Evolutionary conservation across 2,113 vertebrate species (phyloP), one percentile per base, ranked within the genome.

Genomic region (Cynoglossus semilaevis): DNA sequence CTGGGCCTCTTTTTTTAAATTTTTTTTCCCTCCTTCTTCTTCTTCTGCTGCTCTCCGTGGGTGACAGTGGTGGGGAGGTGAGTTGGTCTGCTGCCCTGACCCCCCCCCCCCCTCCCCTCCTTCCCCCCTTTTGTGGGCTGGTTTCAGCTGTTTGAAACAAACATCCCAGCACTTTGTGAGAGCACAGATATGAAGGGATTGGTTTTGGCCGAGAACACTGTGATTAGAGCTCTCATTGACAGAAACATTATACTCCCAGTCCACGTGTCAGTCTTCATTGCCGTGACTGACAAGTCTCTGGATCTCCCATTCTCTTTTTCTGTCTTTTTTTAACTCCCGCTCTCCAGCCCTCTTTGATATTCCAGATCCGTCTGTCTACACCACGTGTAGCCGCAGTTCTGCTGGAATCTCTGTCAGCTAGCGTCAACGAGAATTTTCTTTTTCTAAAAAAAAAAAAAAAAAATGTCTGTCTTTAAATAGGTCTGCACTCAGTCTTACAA

Each of bases 221-320:
- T 82, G 85, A 86, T 86, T 84, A 84, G 74, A 84, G 83, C 7
- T 55, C 74, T 74, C 77, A 54, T 56, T 82, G 85, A 83, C 82
- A 83, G 77, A 85, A 84, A 85, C 80, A 86, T 86, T 87, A 84
- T 84, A 77, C 83, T 80, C 79, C 81, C 79, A 84, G 77, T 69
- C 70, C 51, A 72, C 80, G 75, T 86, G 83, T 87, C 85, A 80
- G 47, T 58, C 70, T 67, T 80, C 72, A 63, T 85, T 75, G 63
- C 71, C 61, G 51, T 84, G 80, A 87, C 76, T 84, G 81, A 84
- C 80, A 83, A 75, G 71, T 64, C 79, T 72, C 78, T 65, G 74
- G 68, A 77, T 84, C 72, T 79, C 54, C 71, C 49, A 55, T 82
- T 81, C 77, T 81, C 70, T 75, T 67, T 74, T 49, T 62, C 58